Evolutionary conservation across 2,888 invertebrate genomes (phyloP), one percentile per base, ranked within the genome.

Genomic region (Pocota personata): DNA sequence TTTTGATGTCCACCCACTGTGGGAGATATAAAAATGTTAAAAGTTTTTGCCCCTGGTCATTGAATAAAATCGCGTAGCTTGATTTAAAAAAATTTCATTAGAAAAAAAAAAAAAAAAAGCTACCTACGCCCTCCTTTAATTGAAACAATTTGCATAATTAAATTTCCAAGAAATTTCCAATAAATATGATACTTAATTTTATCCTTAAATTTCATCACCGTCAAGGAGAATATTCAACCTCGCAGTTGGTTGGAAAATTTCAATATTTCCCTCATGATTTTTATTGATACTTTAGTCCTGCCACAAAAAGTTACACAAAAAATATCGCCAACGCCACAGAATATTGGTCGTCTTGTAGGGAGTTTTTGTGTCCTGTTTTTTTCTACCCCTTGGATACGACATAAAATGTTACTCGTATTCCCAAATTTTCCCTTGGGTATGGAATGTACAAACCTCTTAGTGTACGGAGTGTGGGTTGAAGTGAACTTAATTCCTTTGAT

Each of bases 71-170:
- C 50, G n/a, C 30, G 7, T 30, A 14, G 30, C 27, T 27, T 52
- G 27, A 30, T 27, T 52, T 52, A 27, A 30, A 12, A 21, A 16
- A 30, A 40, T 46, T 43, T 43, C 19, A 6, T 35, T 37, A n/a
- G n/a, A 4, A 12, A 58, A 32, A 58, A 37, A 8, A 14, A 3
- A 4, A 10, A 5, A 16, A 19, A 3, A n/a, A 12, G 32, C 19
- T 43, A 12, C 60, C 60, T 8, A 21, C 19, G 8, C 64, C 32
- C 7, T 7, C 7, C 19, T 43, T 27, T 60, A 60, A 72, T 60
- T 60, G 30, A 75, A 67, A 67, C 52, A 62, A 82, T 82, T 82
- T 82, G 46, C 75, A 82, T 82, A 75, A 75, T 75, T 75, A 75
- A 69, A 82, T 82, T 82, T 57, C 43, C 37, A 43, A n/a, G 19